Base-by-base conservation (phyloP, 2,888 invertebrate species). In the Malacosoma neustria region DNA sequence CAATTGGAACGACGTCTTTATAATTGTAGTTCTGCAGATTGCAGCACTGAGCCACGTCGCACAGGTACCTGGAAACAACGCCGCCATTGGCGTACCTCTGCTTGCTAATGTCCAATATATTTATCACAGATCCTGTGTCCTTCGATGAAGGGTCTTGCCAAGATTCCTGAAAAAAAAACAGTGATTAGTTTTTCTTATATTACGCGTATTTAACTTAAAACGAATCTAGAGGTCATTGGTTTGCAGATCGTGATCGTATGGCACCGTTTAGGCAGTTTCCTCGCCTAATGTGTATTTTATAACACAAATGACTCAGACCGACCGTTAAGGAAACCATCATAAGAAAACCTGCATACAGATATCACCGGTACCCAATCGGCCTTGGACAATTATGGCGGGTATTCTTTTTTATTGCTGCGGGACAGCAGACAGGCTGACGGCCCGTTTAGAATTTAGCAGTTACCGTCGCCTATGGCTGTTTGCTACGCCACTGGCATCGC, bases 1-100 rank as follows among this genome's bases (percentile, higher is more conserved):
- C 84, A 43, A 66, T 72, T 30, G 84, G 80, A 31, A 89, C 88
- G 39, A 93, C 85, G 58, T 91, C 91, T 33, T 91, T 90, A 68
- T 91, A 94, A 35, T 89, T 79, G 58, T 90, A 93, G 40, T 87
- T 89, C 54, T 89, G 88, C 39, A 91, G 86, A 36, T 89, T 88
- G 57, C 87, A 87, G 35, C 91, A 89, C 61, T 93, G 91, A 3
- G 89, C 87, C 46, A 93, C 59, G 69, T 92, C 68, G 69, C 91
- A 86, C 54, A 92, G 82, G 57, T 87, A 73, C 40, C 88, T 61
- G 40, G 89, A 88, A 34, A 92, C 73, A 4, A 89, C 80, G 33
- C 89, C 88, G 52, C 89, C 75, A 57, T 88, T 72, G 41, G 79
- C 68, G 54, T 86, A 71, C 49, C 87, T 73, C 66, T 88, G 69